Evolutionary conservation across 2,113 vertebrate species (phyloP).

Genomic region (Rhinopomastus cyanomelas): DNA sequence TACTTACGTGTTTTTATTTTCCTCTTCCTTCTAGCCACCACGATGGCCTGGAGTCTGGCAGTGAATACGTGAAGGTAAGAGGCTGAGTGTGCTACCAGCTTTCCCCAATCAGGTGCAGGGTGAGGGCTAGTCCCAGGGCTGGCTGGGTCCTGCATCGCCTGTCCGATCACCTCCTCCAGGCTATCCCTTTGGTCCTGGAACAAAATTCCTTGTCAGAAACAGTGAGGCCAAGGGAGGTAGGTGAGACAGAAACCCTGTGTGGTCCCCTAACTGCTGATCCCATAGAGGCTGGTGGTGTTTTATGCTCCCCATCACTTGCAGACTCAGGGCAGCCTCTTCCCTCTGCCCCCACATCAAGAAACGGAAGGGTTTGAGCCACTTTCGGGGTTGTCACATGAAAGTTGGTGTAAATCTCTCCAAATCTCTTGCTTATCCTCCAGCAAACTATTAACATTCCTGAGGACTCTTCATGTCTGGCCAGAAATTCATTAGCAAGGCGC

Average conservation of each 20-base stretch:
- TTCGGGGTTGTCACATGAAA: slow-evolving; percentile 50
- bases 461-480: slow-evolving; percentile 64
- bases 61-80: slow-evolving; percentile 82
- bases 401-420: slow-evolving; percentile 56
- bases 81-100: rapidly evolving
- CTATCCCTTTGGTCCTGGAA: not conserved
- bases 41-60: slow-evolving; percentile 62
- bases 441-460: slow-evolving; percentile 71
- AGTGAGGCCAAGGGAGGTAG: not conserved
- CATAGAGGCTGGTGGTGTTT: not conserved
- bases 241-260: rapidly evolving
- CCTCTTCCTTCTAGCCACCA: slow-evolving; percentile 58
- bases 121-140: not conserved
- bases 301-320: not conserved
- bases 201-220: not conserved
- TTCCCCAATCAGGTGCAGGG: not conserved
- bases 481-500: slow-evolving; percentile 61
- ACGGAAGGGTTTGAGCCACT: slow-evolving; percentile 30
- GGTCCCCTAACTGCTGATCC: not conserved
- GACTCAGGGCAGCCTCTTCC: not conserved
- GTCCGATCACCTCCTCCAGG: not conserved
- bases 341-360: not conserved
- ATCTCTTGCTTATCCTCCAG: slow-evolving; percentile 65
- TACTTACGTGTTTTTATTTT: not conserved
- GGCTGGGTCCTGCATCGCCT: rapidly evolving